These are phyloP conservation scores for Hedya salicella DNA, from an alignment of 2,888 invertebrate species.

Conservation along the genomic window DNA sequence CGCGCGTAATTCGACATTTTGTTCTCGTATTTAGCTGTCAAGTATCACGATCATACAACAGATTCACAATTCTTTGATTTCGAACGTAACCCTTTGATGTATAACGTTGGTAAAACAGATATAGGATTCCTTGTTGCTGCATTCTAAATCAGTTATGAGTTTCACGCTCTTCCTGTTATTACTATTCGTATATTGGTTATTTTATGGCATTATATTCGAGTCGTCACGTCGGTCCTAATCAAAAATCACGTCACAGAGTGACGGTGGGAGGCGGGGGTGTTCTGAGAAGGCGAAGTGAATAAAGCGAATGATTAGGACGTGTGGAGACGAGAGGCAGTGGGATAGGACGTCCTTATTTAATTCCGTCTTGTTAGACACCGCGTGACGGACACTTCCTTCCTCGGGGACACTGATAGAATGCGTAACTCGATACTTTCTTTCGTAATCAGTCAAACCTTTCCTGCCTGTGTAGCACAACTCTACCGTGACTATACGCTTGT, in stretches of 20 bases:
- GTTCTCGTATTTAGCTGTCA: slow-evolving; percentile 52
- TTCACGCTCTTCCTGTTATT: slow-evolving; percentile 59
- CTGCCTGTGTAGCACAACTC: too few relatives aligned
- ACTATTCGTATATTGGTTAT: slow-evolving; percentile 55
- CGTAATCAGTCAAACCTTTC: background rate
- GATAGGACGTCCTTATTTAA: slow-evolving; percentile 77
- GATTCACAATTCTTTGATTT: slow-evolving; percentile 66
- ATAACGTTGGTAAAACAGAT: slow-evolving; percentile 54
- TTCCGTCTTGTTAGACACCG: slow-evolving; percentile 74
- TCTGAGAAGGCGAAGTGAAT: slow-evolving; percentile 72
- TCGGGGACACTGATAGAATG: slow-evolving; percentile 71
- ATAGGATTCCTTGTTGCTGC: slow-evolving; percentile 57
- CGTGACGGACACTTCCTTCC: slow-evolving; percentile 76
- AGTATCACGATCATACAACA: slow-evolving; percentile 55
- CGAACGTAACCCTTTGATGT: slow-evolving; percentile 69
- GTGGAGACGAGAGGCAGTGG: slow-evolving; percentile 61
- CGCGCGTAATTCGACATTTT: slow-evolving; percentile 68
- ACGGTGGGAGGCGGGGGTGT: slow-evolving; percentile 51
- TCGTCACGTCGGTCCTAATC: slow-evolving; percentile 68
- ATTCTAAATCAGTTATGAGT: slow-evolving; percentile 52
- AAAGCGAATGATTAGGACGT: slow-evolving; percentile 71
- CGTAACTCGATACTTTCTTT: slow-evolving; percentile 53
- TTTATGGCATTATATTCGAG: slow-evolving; percentile 60
- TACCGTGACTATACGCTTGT: too few relatives aligned
- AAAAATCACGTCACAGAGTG: slow-evolving; percentile 66